Evolutionary conservation across 2,888 invertebrate species (phyloP), one percentile per base, ranked within the genome.

Genomic region (Neria commutata): DNA sequence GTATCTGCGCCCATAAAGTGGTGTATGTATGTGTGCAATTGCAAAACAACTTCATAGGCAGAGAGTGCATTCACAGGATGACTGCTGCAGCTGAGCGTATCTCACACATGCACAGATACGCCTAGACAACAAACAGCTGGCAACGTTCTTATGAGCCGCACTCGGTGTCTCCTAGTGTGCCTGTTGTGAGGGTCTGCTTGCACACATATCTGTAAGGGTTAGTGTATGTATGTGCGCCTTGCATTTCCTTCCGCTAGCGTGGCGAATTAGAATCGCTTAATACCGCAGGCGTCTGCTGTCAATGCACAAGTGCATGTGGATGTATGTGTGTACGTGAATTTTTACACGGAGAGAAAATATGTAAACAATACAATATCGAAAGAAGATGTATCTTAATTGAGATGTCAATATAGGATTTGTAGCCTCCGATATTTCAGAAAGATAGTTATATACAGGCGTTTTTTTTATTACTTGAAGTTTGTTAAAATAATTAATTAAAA

Each of bases 161-260:
- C 16, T 37, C 16, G 37, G n/a, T 11, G 42, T 14, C 42, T 5
- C 19, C 3, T 21, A 6, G 42, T 4, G 21, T 14, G 42, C 21
- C 6, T 42, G 19, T 17, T n/a, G 3, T 42, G 21, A 19, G 3
- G 17, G 5, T 3, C 6, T 42, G 19, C 5, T 5, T 42, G 42
- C 21, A 5, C 21, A 21, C 21, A 3, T 19, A 6, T 42, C 21
- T 19, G 19, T 42, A 3, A 2, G 42, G 17, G 19, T 21, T 17
- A 8, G 5, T 4, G 42, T 17, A 2, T 42, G 42, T 21, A 17
- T 42, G 42, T 42, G 42, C n/a, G n/a, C n/a, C n/a, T n/a, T 42
- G 42, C 42, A 21, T 42, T 42, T 42, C 42, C 42, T 42, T 42
- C 42, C 42, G 42, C 42, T 19, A 42, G 5, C 42, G 42, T 42